Evolutionary conservation across 1,140 invertebrate species (phyloP).

Genomic region (Gyrodactylus bullatarudis): DNA sequence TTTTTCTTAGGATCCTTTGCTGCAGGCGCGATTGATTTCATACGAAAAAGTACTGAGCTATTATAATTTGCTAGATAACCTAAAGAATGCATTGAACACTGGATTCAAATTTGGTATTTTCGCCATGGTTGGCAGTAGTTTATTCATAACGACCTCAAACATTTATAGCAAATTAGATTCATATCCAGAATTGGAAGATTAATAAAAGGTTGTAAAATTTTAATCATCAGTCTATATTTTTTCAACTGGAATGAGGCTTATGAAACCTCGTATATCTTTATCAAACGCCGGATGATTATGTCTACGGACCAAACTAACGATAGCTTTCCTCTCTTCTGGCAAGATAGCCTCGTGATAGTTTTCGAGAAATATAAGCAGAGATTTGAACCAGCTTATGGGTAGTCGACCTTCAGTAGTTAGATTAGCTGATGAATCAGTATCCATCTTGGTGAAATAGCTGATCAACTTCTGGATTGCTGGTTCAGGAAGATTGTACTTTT

Average conservation of each 20-base stretch:
- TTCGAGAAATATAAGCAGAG: background rate
- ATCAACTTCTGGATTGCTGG: background rate
- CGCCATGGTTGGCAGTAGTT: background rate
- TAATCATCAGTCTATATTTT: background rate
- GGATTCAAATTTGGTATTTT: background rate
- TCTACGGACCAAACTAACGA: background rate
- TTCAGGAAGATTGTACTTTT: background rate
- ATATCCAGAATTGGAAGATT: background rate
- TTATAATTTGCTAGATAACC: background rate
- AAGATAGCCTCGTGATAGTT: background rate
- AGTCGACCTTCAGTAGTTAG: background rate
- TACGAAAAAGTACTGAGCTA: background rate
- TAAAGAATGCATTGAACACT: background rate
- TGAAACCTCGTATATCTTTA: background rate
- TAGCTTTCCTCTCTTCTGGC: background rate
- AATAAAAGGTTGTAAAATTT: no score
- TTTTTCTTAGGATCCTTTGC: background rate
- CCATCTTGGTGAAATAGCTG: background rate
- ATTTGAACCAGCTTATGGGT: background rate
- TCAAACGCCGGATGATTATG: background rate
- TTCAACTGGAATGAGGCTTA: background rate
- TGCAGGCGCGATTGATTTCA: background rate
- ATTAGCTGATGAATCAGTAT: background rate
- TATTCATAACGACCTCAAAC: background rate
- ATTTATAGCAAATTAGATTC: background rate